phyloP scores from a whole-genome alignment of 2,113 vertebrate genomes.

The Cinclus cinclus region DNA sequence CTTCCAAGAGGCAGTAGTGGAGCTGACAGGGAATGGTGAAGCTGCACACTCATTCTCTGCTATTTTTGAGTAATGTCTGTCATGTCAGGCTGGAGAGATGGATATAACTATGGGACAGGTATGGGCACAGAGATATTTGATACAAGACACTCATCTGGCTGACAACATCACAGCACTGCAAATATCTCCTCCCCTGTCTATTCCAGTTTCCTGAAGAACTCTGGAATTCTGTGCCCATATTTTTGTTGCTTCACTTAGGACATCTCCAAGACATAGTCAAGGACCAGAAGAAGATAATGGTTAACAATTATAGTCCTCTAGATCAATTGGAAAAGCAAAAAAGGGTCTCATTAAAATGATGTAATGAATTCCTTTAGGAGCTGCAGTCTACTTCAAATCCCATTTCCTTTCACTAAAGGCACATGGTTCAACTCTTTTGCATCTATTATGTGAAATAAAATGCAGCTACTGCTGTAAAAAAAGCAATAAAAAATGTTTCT shows the following conservation, averaged over 20 bases:
- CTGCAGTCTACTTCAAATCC: neutral
- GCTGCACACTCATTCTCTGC: neutral
- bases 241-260: neutral
- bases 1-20: neutral
- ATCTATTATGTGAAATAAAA: neutral
- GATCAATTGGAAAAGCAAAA: neutral
- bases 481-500: neutral
- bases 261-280: neutral
- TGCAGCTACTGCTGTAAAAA: neutral
- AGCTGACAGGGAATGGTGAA: neutral
- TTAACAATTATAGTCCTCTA: neutral
- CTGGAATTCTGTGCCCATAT: neutral
- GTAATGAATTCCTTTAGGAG: neutral
- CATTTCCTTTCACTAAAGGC: neutral
- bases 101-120: neutral
- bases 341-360: neutral
- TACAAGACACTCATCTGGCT: neutral
- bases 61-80: neutral
- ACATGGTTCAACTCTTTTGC: neutral
- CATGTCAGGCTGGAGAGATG: neutral
- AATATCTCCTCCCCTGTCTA: neutral
- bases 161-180: neutral
- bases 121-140: neutral
- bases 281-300: neutral
- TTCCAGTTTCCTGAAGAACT: neutral